Conservation (phyloP, 2,888 invertebrate genomes). For the Abrostola triplasia region DNA sequence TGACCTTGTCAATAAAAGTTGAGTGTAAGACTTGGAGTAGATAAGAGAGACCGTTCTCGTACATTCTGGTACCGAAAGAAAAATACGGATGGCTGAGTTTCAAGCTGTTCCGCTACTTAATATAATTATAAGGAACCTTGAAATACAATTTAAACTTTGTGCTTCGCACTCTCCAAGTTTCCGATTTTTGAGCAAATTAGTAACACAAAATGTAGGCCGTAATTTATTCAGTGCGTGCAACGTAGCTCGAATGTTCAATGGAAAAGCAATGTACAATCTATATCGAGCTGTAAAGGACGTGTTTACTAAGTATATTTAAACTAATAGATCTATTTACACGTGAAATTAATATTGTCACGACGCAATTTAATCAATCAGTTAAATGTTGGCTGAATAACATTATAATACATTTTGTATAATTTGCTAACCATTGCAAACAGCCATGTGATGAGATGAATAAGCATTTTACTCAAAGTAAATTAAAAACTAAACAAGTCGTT, state of each 20-base stretch:
- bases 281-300: constrained; percentile 23
- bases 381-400: constrained; percentile 51
- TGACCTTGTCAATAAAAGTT: constrained; percentile 1
- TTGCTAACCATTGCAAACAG: constrained; percentile 4
- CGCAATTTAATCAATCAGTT: constrained; percentile 31
- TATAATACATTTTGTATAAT: constrained; percentile 34
- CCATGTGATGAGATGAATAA: constrained; percentile 9
- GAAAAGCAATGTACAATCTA: constrained; percentile 41
- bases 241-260: constrained; percentile 30
- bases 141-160: constrained; percentile 51
- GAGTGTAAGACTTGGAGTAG: constrained; percentile 8
- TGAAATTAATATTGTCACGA: constrained; percentile 54
- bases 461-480: constrained; percentile 26
- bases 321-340: constrained; percentile 49
- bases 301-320: constrained; percentile 29
- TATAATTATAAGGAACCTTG: constrained; percentile 51
- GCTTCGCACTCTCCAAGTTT: constrained; percentile 46
- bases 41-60: constrained; percentile 14
- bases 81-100: constrained; percentile 34
- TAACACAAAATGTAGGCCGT: constrained; percentile 51
- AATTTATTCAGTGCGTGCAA: constrained; percentile 42
- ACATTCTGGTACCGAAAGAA: constrained; percentile 26
- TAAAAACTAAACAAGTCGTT: constrained; percentile 45
- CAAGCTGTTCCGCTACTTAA: constrained; percentile 37
- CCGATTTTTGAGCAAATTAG: constrained; percentile 57